Conservation (phyloP, 1,140 invertebrate genomes). For the Magallana angulata region DNA sequence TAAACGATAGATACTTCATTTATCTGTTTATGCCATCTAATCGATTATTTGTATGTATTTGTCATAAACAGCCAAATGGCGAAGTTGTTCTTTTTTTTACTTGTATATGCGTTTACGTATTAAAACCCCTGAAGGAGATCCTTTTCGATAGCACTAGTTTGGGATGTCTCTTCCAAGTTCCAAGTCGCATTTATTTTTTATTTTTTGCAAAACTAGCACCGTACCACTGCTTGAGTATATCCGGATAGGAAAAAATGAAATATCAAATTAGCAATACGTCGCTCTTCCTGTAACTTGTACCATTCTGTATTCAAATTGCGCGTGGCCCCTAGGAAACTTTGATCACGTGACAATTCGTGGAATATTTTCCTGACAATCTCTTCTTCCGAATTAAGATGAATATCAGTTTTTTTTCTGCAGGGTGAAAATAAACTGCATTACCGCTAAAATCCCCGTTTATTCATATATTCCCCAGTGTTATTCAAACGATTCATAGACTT, state of each 20-base stretch:
- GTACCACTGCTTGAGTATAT: background rate
- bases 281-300: slow-evolving; percentile 4
- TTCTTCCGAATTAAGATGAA: slow-evolving; percentile 32
- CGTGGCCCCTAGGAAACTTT: slow-evolving; percentile 10
- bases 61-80: slow-evolving; percentile 22
- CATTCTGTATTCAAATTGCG: slow-evolving; percentile 22
- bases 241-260: slow-evolving; percentile 7
- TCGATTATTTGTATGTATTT: slow-evolving; percentile 30
- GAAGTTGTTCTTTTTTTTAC: slow-evolving; percentile 17
- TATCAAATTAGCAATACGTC: background rate
- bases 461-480: slow-evolving; percentile 22
- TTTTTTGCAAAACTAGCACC: background rate
- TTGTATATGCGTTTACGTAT: slow-evolving; percentile 3
- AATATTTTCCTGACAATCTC: slow-evolving; percentile 23
- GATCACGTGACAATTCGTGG: slow-evolving; percentile 5
- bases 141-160: background rate
- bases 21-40: slow-evolving; percentile 25
- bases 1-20: slow-evolving; percentile 17
- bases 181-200: background rate
- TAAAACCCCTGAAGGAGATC: background rate
- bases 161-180: background rate
- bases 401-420: slow-evolving; percentile 13
- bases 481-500: slow-evolving; percentile 33
- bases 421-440: slow-evolving; percentile 25
- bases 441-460: background rate